A percentile compares a stretch with the other conserved stretches of the same genome.
Evolutionary conservation across 2,113 vertebrate genomes (phyloP).

Genomic region (Caranx ignobilis): DNA sequence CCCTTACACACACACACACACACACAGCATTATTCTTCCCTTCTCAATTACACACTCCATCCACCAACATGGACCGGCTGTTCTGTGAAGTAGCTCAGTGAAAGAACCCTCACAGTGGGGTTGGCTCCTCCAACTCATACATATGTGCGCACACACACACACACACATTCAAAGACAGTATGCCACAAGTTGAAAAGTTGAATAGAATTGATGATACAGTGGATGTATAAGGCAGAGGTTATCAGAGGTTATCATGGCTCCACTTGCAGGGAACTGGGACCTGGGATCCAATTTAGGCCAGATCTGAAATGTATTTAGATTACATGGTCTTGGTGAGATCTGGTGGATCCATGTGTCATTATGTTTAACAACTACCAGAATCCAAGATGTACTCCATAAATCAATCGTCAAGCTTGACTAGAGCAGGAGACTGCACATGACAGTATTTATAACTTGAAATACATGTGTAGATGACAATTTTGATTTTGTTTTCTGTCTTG

Average conservation of each 20-base stretch:
- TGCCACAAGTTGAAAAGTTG: neutral
- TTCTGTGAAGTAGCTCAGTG: conserved; percentile 60
- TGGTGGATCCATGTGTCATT: neutral
- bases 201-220: neutral
- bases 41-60: conserved; percentile 41
- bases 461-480: no score
- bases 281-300: neutral
- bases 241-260: neutral
- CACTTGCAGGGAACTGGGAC: neutral
- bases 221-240: neutral
- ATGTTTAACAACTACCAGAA: neutral
- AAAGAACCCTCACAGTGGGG: conserved; percentile 47
- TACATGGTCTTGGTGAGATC: neutral
- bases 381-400: neutral
- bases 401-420: no score
- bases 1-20: conserved; percentile 46
- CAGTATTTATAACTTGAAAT: no score
- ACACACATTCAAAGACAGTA: neutral
- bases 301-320: neutral
- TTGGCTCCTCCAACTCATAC: conserved; percentile 9
- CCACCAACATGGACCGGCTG: conserved; percentile 64
- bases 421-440: no score
- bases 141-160: neutral
- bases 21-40: conserved; percentile 11
- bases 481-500: no score